Evolutionary conservation across 2,113 vertebrate genomes (phyloP), one percentile per base, ranked within the genome.

Genomic region (Zosterops japonicus): DNA sequence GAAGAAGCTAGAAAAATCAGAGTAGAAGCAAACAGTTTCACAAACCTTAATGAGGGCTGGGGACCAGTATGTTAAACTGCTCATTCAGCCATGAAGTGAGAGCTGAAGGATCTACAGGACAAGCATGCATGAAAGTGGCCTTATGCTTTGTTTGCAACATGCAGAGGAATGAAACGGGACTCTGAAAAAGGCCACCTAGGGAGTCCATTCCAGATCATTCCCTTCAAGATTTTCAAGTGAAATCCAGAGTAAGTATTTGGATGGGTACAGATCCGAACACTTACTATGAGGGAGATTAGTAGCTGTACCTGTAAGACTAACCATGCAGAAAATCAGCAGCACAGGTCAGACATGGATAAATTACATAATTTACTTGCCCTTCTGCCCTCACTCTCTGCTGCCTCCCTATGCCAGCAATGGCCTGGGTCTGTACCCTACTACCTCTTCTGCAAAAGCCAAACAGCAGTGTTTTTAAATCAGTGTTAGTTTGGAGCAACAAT

Each of bases 351-450:
- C 16, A 31, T 27, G 12, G 67, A 27, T n/a, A 91, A 65, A 77
- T 39, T 3, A 61, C 72, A 57, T 59, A 0, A 50, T 78, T 74
- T 63, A 35, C 14, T 33, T 41, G 29, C 17, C 19, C 64, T 78
- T 57, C 56, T 85, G 39, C 65, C 42, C 13, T 69, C 5, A 6
- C 24, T 67, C 21, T 31, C 23, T 77, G 31, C 41, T 83, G 10
- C 11, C 19, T 60, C 19, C 28, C 18, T 14, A 3, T 41, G 19
- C 24, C 20, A 64, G 3, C 20, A 63, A 0, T 5, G 4, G 8
- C 31, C 47, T 70, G 64, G 27, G 33, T 15, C 72, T 78, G 21
- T 35, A 10, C 35, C 47, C 25, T 39, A 0, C 31, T 74, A 5
- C 16, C 6, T 74, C 29, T 44, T 82, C 35, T 83, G 47, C n/a